These are phyloP conservation scores for Epizoanthus stellaris DNA, from an alignment of 92 coral and sea anemone genomes.

Conservation along the genomic window DNA sequence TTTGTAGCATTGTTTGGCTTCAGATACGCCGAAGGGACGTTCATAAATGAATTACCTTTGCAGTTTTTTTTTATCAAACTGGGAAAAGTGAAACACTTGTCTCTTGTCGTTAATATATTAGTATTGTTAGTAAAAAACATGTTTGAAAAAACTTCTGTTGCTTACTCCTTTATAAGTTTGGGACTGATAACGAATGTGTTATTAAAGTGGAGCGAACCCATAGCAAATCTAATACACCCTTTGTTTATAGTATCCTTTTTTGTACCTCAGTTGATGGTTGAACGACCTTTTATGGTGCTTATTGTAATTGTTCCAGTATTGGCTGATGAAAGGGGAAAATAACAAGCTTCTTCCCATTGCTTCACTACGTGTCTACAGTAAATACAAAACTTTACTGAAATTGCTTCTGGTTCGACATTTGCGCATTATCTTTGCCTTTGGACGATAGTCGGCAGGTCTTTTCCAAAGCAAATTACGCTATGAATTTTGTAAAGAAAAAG, in stretches of 20 bases:
- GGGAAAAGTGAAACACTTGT: no score
- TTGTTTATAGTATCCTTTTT: slow-evolving; percentile 18
- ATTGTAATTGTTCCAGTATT: background rate
- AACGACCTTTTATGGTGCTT: slow-evolving; percentile 13
- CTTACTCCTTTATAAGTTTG: background rate
- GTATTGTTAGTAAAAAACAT: no score
- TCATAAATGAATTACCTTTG: no score
- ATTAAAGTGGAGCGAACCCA: slow-evolving; percentile 1
- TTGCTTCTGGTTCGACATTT: background rate
- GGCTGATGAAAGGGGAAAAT: slow-evolving; percentile 2
- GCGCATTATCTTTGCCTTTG: background rate
- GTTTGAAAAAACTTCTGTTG: no score
- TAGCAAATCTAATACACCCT: background rate
- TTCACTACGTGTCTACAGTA: background rate
- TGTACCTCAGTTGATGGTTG: background rate
- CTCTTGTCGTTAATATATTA: no score
- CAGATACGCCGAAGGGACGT: no score
- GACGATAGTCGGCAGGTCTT: no score
- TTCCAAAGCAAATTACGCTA: no score
- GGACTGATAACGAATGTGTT: no score
- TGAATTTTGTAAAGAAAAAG: background rate
- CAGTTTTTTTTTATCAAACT: no score
- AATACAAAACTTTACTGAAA: background rate
- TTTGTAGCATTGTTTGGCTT: no score
- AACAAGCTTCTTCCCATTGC: background rate